Conservation (phyloP, 2,797 vertebrate genomes). For the Myotis daubentonii region DNA sequence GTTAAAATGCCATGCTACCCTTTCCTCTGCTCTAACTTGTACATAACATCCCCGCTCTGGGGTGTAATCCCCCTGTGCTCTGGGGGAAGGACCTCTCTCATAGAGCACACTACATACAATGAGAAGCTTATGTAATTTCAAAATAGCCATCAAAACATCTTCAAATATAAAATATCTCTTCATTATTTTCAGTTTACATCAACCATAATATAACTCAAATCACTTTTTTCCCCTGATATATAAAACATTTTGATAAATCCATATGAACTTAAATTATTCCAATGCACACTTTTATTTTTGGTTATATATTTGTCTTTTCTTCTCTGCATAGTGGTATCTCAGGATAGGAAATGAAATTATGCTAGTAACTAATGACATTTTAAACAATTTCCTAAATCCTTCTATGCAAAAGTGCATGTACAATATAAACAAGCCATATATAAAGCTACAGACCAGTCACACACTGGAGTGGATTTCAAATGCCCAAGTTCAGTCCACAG, state of each 20-base stretch:
- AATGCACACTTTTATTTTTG: constrained; percentile 58
- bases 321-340: constrained; percentile 48
- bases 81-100: neutral
- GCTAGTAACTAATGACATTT: constrained; percentile 47
- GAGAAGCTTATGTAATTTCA: constrained; percentile 13
- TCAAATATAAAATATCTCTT: constrained; percentile 48
- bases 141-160: constrained; percentile 55
- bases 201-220: constrained; percentile 31
- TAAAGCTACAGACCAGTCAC: constrained; percentile 66
- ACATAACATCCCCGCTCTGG: neutral
- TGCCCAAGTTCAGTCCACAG: constrained; percentile 57
- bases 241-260: constrained; percentile 64
- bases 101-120: neutral
- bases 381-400: constrained; percentile 59
- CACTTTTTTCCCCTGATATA: constrained; percentile 15
- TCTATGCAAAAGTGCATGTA: constrained; percentile 83
- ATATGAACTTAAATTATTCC: constrained; percentile 57
- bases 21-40: neutral
- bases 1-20: neutral
- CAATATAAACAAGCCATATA: constrained; percentile 77
- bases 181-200: constrained; percentile 61
- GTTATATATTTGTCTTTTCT: constrained; percentile 75
- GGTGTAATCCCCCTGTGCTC: neutral
- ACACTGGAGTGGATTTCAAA: constrained; percentile 71
- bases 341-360: constrained; percentile 56